phyloP scores from a whole-genome alignment of 1,140 invertebrate genomes.

The Drosophila lacteicornis region DNA sequence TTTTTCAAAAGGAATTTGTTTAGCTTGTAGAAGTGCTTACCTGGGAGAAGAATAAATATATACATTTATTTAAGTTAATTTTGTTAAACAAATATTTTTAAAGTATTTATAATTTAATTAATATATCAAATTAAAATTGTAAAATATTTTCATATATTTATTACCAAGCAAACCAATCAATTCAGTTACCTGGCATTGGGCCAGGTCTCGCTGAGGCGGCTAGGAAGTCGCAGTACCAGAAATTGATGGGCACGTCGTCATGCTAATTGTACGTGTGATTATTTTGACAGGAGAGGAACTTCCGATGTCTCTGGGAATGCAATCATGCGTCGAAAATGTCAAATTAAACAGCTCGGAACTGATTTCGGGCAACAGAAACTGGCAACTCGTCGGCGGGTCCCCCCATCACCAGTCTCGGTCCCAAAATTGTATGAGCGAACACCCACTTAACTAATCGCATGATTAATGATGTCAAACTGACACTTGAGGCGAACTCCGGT shows the following conservation, averaged over 20 bases:
- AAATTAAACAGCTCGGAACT: conserved; percentile 84
- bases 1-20: background rate
- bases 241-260: conserved; percentile 79
- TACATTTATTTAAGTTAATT: background rate
- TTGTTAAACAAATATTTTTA: background rate
- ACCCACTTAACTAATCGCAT: conserved; percentile 85
- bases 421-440: conserved; percentile 56
- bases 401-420: background rate
- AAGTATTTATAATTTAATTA: too few species aligned
- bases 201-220: conserved; percentile 3
- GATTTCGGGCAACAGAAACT: conserved; percentile 57
- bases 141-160: background rate
- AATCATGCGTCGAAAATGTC: conserved; percentile 83
- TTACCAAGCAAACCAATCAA: conserved; percentile 20
- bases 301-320: conserved; percentile 55
- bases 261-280: conserved; percentile 84
- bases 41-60: too few species aligned
- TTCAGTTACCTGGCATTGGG: conserved; percentile 25
- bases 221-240: conserved; percentile 38
- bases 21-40: background rate
- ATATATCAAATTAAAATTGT: too few species aligned
- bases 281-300: conserved; percentile 72
- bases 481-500: conserved; percentile 61
- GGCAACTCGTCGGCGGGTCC: conserved; percentile 4
- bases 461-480: conserved; percentile 84